A percentile compares a stretch with the other conserved stretches of the same genome.
Conservation (phyloP, 2,113 vertebrate species). For the Ailuropoda melanoleuca region DNA sequence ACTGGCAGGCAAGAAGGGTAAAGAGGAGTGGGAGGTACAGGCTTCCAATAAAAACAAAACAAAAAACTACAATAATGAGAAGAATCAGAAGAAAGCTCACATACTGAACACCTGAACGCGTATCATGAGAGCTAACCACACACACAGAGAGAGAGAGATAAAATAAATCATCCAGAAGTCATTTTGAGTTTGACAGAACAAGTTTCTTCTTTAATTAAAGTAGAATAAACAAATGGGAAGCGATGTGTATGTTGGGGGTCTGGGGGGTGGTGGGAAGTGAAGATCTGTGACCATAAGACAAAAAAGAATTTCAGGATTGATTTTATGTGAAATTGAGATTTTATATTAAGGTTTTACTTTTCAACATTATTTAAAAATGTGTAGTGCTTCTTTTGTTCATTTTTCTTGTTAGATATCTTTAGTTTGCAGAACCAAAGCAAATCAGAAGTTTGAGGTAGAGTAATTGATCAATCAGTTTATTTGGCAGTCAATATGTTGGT, state of each 20-base stretch:
- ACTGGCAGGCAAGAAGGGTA: background rate
- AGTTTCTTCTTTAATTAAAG: background rate
- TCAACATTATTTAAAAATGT: background rate
- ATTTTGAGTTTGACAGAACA: background rate
- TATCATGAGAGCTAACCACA: background rate
- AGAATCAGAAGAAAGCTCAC: background rate
- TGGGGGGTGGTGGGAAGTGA: accelerated
- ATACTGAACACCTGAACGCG: background rate
- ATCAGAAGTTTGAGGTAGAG: background rate
- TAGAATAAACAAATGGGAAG: background rate
- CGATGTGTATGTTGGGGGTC: background rate
- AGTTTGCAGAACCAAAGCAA: background rate
- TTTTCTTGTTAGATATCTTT: background rate
- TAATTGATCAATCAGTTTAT: background rate
- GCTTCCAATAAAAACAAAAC: background rate
- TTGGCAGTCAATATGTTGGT: background rate
- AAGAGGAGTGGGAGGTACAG: background rate
- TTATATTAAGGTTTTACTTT: background rate
- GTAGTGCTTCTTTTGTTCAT: background rate
- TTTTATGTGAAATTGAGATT: background rate
- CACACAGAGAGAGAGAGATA: too few relatives aligned
- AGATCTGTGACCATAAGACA: background rate
- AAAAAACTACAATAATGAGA: background rate
- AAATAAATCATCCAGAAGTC: background rate
- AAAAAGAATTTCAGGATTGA: background rate